phyloP scores from a whole-genome alignment of 2,797 vertebrate species.

The Benthosema pterotum region DNA sequence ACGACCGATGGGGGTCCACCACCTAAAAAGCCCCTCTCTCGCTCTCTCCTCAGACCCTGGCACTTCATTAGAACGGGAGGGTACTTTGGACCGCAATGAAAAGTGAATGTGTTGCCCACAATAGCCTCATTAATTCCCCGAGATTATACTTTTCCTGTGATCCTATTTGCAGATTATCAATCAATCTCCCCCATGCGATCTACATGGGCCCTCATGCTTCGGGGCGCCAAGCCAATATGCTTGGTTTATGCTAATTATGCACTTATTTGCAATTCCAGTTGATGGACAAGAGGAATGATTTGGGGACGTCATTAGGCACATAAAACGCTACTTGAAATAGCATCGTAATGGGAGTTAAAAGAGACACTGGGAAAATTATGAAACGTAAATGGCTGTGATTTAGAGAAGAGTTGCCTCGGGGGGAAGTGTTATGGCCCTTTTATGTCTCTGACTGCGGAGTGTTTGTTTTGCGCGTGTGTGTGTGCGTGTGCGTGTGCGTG shows the following conservation, averaged over 20 bases:
- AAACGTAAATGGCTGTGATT: constrained; percentile 34
- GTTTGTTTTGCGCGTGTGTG: neutral
- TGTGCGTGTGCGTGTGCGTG: constrained; percentile 1
- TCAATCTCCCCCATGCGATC: constrained; percentile 60
- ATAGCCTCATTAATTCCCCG: constrained; percentile 66
- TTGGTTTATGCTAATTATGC: constrained; percentile 61
- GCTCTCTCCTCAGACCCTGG: constrained; percentile 40
- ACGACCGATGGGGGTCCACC: constrained; percentile 59
- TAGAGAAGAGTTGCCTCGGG: constrained; percentile 8
- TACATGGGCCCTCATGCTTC: constrained; percentile 35
- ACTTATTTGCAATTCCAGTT: constrained; percentile 64
- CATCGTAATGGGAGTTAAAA: constrained; percentile 49
- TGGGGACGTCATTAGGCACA: constrained; percentile 21
- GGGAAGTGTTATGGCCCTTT: neutral
- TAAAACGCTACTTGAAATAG: constrained; percentile 22
- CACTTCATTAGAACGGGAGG: constrained; percentile 67
- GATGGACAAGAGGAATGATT: constrained; percentile 56
- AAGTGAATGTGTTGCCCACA: constrained; percentile 74
- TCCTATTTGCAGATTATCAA: constrained; percentile 65
- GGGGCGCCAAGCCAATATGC: constrained; percentile 52
- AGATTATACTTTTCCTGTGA: constrained; percentile 65
- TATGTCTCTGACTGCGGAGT: neutral
- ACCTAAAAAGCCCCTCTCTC: constrained; percentile 61
- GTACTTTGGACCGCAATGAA: constrained; percentile 66
- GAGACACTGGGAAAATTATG: constrained; percentile 24